Evolutionary conservation across 2,113 vertebrate species (phyloP).

Genomic region (Bubalus kerabau): DNA sequence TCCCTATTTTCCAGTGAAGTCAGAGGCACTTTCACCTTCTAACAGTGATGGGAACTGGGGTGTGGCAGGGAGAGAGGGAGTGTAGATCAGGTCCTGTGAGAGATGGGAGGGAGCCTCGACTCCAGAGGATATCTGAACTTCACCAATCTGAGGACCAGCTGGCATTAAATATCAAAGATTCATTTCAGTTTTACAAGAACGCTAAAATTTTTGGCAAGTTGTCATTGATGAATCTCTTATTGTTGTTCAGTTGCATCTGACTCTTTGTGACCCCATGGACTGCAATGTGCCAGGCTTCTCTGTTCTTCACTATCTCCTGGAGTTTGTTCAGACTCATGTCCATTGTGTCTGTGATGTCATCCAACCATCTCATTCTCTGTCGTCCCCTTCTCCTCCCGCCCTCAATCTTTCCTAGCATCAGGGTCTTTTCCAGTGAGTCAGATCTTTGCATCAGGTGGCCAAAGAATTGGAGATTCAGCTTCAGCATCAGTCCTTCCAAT

Average conservation of each 20-base stretch:
- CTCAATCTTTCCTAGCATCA: background rate
- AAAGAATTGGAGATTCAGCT: background rate
- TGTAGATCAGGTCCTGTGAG: background rate
- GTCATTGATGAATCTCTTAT: background rate
- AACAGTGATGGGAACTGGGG: no score
- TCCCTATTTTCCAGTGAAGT: background rate
- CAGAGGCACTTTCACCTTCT: background rate
- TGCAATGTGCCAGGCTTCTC: background rate
- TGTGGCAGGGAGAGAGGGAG: background rate
- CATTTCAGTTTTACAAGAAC: background rate
- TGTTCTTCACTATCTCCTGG: background rate
- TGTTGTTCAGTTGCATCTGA: fast-evolving
- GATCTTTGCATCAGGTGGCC: background rate
- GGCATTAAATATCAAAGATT: background rate
- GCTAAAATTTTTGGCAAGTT: background rate
- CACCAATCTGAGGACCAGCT: background rate
- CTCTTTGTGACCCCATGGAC: background rate
- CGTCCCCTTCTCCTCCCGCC: background rate
- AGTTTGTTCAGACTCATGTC: background rate
- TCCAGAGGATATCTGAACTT: background rate
- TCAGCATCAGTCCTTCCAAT: background rate
- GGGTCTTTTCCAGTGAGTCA: background rate
- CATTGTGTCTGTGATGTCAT: background rate
- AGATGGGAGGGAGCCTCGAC: background rate
- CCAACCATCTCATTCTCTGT: background rate